A percentile compares a stretch with the other conserved stretches of the same genome.
Evolutionary conservation across 2,797 vertebrate species (phyloP).

Genomic region (Anableps anableps): DNA sequence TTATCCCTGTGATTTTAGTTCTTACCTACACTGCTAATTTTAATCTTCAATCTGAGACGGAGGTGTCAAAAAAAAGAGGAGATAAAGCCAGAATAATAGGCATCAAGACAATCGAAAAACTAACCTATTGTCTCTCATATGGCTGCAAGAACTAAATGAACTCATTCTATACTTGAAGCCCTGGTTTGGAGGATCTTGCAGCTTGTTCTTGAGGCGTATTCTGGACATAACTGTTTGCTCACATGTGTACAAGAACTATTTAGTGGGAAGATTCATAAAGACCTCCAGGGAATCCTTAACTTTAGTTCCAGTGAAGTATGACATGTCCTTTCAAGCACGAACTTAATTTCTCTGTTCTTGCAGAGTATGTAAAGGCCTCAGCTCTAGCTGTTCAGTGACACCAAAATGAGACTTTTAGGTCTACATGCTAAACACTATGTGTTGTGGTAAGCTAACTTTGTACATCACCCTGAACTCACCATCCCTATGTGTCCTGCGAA

Average conservation of each 20-base stretch:
- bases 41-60: slow-evolving; percentile 20
- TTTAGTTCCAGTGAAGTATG: not conserved
- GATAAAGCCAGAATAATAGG: not conserved
- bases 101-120: not conserved
- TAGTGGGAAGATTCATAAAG: not conserved
- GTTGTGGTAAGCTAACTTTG: not conserved
- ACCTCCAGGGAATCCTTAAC: not conserved
- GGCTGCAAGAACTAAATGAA: not conserved
- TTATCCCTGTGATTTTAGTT: slow-evolving; percentile 27
- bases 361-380: not conserved
- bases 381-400: not conserved
- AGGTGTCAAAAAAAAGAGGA: slow-evolving; percentile 8
- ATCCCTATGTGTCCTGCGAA: too few species aligned
- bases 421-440: not conserved
- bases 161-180: not conserved
- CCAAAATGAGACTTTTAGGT: not conserved
- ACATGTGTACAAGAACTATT: not conserved
- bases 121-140: not conserved
- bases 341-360: too few species aligned
- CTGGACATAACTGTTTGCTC: not conserved
- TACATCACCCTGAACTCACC: not conserved
- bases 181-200: not conserved
- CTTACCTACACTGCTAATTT: slow-evolving; percentile 34
- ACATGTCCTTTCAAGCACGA: too few species aligned
- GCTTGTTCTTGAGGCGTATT: not conserved